Conservation (phyloP, 1,140 invertebrate species). For the Phenacoccus solenopsis region DNA sequence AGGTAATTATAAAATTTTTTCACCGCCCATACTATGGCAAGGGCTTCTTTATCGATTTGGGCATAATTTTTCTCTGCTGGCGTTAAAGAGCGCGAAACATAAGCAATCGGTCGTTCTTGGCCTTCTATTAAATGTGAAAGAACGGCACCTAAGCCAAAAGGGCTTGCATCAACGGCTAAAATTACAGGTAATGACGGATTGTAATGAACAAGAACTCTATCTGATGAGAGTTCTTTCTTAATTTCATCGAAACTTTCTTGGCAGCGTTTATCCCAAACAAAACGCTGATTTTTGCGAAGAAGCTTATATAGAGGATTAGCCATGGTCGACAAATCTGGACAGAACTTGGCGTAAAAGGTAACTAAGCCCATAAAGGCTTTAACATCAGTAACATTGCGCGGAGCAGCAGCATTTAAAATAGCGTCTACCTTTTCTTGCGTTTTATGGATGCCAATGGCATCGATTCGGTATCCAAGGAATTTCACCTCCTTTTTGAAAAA, state of each 20-base stretch:
- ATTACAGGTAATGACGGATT: conserved; percentile 31
- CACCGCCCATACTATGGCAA: conserved; percentile 33
- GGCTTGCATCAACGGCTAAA: conserved; percentile 37
- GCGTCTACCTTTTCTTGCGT: conserved; percentile 24
- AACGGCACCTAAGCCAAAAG: conserved; percentile 36
- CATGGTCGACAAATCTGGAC: conserved; percentile 23
- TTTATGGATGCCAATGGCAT: conserved; percentile 24
- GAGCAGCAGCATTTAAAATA: conserved; percentile 23
- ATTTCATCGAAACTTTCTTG: conserved; percentile 34
- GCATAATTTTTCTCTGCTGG: conserved; percentile 29
- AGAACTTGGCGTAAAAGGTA: conserved; percentile 30
- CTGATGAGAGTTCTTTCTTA: conserved; percentile 27
- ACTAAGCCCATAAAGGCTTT: conserved; percentile 29
- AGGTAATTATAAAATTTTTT: conserved; percentile 33
- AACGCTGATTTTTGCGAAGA: not conserved
- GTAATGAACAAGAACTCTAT: conserved; percentile 28
- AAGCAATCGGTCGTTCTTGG: conserved; percentile 34
- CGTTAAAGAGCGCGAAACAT: conserved; percentile 34
- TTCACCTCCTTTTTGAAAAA: conserved; percentile 18
- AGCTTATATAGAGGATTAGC: conserved; percentile 22
- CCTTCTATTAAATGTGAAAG: conserved; percentile 35
- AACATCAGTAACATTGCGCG: conserved; percentile 24
- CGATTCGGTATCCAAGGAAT: conserved; percentile 26
- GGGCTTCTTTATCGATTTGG: conserved; percentile 36
- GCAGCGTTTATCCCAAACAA: conserved; percentile 25